phyloP scores from a whole-genome alignment of 2,113 vertebrate genomes.

The Hassar affinis region DNA sequence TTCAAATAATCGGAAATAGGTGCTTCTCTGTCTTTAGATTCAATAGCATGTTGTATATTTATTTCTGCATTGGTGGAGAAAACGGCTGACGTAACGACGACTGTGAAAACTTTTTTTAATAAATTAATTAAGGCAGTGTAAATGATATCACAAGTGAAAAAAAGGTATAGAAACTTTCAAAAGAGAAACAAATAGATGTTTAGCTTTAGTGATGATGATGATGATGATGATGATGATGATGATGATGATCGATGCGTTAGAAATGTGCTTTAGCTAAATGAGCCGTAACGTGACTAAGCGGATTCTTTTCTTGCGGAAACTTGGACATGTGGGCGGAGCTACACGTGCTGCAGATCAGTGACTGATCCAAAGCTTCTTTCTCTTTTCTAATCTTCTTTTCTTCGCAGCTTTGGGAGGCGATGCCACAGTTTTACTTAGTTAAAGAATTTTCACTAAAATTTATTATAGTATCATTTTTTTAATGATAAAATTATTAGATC shows the following conservation, averaged over 20 bases:
- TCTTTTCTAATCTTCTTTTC: not conserved
- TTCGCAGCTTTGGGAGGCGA: not conserved
- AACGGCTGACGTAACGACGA: slow-evolving; percentile 14
- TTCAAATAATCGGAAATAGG: not conserved
- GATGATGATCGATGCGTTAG: not conserved
- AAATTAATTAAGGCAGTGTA: not conserved
- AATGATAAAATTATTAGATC: not conserved
- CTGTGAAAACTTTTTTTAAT: slow-evolving; percentile 12
- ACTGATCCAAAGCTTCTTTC: not conserved
- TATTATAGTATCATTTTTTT: not conserved
- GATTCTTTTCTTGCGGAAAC: not conserved
- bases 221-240: too few relatives aligned
- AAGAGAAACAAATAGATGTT: not conserved
- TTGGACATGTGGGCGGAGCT: not conserved
- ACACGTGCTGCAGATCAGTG: not conserved
- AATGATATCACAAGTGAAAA: not conserved
- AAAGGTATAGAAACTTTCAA: not conserved
- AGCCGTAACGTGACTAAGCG: not conserved
- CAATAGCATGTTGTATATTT: slow-evolving; percentile 35
- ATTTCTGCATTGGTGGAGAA: slow-evolving; percentile 33
- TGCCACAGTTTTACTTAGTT: not conserved
- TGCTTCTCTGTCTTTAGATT: not conserved
- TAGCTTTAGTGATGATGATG: not conserved
- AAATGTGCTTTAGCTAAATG: not conserved
- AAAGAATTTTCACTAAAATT: too few relatives aligned